Conservation (phyloP, 2,113 vertebrate genomes). For the Odontophorus gujanensis region DNA sequence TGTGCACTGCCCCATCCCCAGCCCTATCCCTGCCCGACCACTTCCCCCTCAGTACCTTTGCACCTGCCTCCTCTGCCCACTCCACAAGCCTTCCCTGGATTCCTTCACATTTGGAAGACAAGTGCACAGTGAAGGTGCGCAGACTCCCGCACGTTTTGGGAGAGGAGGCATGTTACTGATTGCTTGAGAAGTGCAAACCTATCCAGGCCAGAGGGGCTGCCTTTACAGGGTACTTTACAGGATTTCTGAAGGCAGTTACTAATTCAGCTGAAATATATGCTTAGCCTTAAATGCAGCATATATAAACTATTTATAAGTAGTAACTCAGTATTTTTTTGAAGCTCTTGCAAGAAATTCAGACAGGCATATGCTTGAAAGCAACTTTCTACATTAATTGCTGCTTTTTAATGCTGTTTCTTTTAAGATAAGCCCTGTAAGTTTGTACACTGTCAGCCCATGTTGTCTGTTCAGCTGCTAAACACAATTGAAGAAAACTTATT, state of each 20-base stretch:
- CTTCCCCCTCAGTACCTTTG: neutral
- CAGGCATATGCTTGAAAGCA: neutral
- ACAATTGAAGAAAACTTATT: constrained; percentile 16
- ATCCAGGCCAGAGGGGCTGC: neutral
- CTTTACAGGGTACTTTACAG: neutral
- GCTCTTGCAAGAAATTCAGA: constrained; percentile 21
- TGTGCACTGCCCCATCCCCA: neutral
- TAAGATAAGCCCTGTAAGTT: constrained; percentile 6
- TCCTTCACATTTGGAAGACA: neutral
- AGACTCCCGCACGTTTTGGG: neutral
- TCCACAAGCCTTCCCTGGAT: neutral
- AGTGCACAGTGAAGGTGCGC: neutral
- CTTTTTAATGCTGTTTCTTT: constrained; percentile 56
- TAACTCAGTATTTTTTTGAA: neutral
- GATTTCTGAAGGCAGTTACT: neutral
- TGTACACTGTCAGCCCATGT: neutral
- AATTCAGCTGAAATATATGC: neutral
- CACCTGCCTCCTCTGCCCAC: neutral
- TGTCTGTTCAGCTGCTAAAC: constrained; percentile 13
- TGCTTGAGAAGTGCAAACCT: neutral
- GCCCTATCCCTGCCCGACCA: fast-evolving
- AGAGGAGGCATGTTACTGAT: neutral
- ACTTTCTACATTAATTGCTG: constrained; percentile 13
- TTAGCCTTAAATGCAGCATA: neutral
- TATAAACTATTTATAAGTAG: constrained; percentile 4